Evolutionary conservation across 2,888 invertebrate genomes (phyloP), one percentile per base, ranked within the genome.

Genomic region (Athalia circularis): DNA sequence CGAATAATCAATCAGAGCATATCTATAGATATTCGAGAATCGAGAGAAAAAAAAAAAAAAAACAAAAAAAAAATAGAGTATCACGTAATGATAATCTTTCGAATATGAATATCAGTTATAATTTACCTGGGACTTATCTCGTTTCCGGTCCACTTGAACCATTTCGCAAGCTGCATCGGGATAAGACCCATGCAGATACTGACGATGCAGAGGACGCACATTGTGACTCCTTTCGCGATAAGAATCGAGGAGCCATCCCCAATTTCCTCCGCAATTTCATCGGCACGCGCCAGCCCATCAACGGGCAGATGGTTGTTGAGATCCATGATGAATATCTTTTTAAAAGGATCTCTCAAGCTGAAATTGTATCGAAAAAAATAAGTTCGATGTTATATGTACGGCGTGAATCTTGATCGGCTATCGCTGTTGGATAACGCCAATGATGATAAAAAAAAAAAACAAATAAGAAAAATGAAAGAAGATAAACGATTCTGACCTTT

Each of bases 171-270:
- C 84, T 95, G 91, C 82, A 96, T 92, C 0, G 97, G 97, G 47
- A 94, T 87, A 6, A 94, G 90, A 65, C 97, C 97, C 85, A 96
- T 94, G 15, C 94, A 87, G 86, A 95, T 93, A 62, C 97, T 96
- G 29, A 95, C 94, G 78, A 92, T 88, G 86, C 96, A 95, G 13
- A 98, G 92, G 47, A 95, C 94, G 62, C 92, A 91, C 95, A 97
- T 96, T 1, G 97, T 94, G 4, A 95, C 93, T 29, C 93, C 92
- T 90, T 97, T 97, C 13, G 96, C 96, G 52, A 93, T 84, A 29
- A 95, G 87, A 7, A 94, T 92, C 5, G 91, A 91, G 0, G 92
- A 90, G 0, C 89, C 89, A 4, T 91, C 91, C 29, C 89, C 88
- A 61, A 86, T 81, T 0, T 83, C 83, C 3, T 84, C 79, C 45